Conservation (phyloP, 2,113 vertebrate species). For the Pomatorhinus ruficollis region DNA sequence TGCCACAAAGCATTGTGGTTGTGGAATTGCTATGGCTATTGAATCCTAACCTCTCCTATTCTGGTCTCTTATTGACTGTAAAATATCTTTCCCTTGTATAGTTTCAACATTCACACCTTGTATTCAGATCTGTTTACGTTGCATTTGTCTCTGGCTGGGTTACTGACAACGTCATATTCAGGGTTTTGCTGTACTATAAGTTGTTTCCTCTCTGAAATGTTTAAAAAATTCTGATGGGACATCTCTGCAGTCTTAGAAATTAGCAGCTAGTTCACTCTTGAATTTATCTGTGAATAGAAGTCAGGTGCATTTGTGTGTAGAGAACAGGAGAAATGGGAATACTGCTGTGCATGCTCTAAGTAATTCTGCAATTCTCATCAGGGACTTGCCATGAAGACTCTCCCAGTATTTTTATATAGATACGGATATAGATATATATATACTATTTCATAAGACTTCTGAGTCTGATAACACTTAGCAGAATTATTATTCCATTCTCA, state of each 20-base stretch:
- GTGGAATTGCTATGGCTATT: neutral
- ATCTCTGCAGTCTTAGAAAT: neutral
- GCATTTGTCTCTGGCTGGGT: neutral
- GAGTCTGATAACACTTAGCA: neutral
- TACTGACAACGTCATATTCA: neutral
- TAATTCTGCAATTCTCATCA: neutral
- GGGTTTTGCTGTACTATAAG: neutral
- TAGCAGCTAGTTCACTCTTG: neutral
- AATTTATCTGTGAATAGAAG: neutral
- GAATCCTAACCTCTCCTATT: neutral
- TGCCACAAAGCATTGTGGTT: neutral
- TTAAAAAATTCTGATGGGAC: neutral
- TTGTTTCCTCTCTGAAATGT: neutral
- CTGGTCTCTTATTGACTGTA: neutral
- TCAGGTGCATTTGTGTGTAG: neutral
- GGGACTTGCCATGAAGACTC: neutral
- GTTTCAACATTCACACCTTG: neutral
- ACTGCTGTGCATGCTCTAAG: neutral
- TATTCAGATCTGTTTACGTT: neutral
- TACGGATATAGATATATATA: neutral
- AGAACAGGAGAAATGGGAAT: neutral
- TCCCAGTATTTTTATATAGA: neutral
- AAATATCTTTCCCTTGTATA: neutral
- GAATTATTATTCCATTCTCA: neutral
- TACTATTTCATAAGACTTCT: neutral